These are phyloP conservation scores for Tipula lateralis DNA, from an alignment of 2,888 invertebrate species.

Conservation along the genomic window DNA sequence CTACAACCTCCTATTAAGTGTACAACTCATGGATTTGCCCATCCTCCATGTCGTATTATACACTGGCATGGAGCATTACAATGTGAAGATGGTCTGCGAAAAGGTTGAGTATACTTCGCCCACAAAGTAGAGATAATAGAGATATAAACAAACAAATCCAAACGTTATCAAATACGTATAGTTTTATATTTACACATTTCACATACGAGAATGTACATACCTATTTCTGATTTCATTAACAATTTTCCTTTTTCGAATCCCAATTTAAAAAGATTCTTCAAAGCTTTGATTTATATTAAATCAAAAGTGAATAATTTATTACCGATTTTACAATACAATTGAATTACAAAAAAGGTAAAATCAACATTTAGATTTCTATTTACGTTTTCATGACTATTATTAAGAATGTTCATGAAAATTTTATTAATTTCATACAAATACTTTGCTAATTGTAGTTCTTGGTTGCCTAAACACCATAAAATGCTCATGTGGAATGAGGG, in stretches of 20 bases:
- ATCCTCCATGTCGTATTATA: no score
- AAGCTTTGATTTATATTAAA: background rate
- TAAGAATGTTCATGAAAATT: slow-evolving; percentile 40
- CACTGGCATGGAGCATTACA: no score
- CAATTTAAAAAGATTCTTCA: background rate
- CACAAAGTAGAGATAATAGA: no score
- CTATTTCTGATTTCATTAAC: background rate
- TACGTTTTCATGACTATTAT: slow-evolving; percentile 44
- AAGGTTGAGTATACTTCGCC: no score
- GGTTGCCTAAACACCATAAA: slow-evolving; percentile 71
- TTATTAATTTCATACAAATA: slow-evolving; percentile 53
- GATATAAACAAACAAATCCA: no score
- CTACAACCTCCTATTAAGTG: no score
- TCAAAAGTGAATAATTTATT: slow-evolving; percentile 59
- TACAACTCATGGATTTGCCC: no score
- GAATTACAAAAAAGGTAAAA: slow-evolving; percentile 52
- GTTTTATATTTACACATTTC: no score
- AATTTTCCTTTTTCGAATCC: background rate
- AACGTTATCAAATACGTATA: no score
- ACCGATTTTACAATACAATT: slow-evolving; percentile 66
- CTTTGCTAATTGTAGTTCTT: slow-evolving; percentile 51
- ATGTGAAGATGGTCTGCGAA: no score
- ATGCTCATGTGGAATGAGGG: slow-evolving; percentile 82
- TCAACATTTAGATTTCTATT: slow-evolving; percentile 40
- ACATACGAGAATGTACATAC: background rate